Percentiles rank a stretch among this genome's conserved stretches.
Conservation (phyloP, 2,797 vertebrate species). For the Limosa lapponica region DNA sequence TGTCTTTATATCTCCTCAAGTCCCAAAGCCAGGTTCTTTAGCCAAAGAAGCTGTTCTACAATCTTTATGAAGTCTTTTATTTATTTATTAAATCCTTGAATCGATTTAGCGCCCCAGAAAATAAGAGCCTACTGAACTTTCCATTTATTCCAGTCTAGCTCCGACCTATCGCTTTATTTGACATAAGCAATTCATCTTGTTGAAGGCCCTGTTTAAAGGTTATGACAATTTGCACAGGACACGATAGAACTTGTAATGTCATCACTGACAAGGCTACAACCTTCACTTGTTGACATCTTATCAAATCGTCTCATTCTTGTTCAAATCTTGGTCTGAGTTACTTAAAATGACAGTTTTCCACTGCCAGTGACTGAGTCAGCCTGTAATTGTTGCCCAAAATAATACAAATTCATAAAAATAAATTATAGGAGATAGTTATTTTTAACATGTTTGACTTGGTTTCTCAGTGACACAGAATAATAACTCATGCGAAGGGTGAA, state of each 20-base stretch:
- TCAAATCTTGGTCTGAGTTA: slow-evolving; percentile 26
- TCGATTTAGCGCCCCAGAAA: background rate
- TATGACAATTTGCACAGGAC: slow-evolving; percentile 21
- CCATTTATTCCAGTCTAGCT: background rate
- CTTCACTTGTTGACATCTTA: slow-evolving; percentile 35
- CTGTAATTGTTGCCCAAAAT: slow-evolving; percentile 46
- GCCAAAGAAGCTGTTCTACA: background rate
- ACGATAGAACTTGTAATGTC: background rate
- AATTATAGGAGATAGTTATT: slow-evolving; percentile 22
- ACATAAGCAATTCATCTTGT: background rate
- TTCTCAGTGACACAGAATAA: slow-evolving; percentile 22
- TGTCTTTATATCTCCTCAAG: background rate
- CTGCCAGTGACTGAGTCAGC: background rate
- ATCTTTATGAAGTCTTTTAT: background rate
- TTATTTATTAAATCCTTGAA: background rate
- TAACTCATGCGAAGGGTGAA: background rate
- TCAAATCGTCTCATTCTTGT: slow-evolving; percentile 10
- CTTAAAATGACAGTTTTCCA: slow-evolving; percentile 31
- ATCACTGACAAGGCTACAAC: slow-evolving; percentile 25
- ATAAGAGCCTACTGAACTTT: background rate
- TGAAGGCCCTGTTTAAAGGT: slow-evolving; percentile 4
- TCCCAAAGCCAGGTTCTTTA: background rate
- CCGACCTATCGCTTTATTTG: background rate
- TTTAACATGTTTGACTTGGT: slow-evolving; percentile 29
- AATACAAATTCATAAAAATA: slow-evolving; percentile 53